Conservation (phyloP, 2,888 invertebrate species). For the Limnephilus lunatus region DNA sequence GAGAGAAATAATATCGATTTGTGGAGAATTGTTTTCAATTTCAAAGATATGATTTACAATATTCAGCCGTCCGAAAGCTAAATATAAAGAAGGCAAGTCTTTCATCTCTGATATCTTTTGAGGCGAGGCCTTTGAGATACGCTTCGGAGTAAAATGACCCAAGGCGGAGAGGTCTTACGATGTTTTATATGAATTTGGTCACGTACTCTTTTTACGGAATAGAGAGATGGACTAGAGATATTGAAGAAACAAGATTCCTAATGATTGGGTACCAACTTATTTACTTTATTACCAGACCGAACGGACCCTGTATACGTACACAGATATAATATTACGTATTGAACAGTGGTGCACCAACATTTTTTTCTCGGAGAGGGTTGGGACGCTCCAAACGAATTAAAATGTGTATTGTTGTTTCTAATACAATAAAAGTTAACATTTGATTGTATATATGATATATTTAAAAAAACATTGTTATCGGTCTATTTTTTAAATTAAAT, state of each 20-base stretch:
- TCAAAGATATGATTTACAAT: neutral
- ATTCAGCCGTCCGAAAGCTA: neutral
- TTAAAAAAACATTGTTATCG: too few relatives aligned
- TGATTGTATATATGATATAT: too few relatives aligned
- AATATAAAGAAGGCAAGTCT: constrained; percentile 26
- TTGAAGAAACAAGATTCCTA: constrained; percentile 34
- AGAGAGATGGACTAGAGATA: constrained; percentile 27
- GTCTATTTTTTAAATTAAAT: too few relatives aligned
- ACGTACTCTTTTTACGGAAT: constrained; percentile 58
- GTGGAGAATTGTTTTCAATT: neutral
- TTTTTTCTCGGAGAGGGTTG: too few relatives aligned
- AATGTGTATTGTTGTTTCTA: too few relatives aligned
- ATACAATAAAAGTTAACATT: too few relatives aligned
- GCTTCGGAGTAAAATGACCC: constrained; percentile 48
- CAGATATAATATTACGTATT: too few relatives aligned
- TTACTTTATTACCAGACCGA: constrained; percentile 6
- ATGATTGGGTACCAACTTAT: constrained; percentile 27
- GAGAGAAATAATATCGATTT: neutral
- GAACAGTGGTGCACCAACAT: too few relatives aligned
- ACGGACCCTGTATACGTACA: neutral
- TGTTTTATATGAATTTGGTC: constrained; percentile 61
- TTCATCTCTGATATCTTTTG: constrained; percentile 22
- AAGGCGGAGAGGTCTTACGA: constrained; percentile 52
- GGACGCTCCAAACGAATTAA: too few relatives aligned
- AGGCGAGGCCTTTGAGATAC: constrained; percentile 41